Base-by-base conservation (phyloP, 2,888 invertebrate species). In the Tupiocoris notatus region DNA sequence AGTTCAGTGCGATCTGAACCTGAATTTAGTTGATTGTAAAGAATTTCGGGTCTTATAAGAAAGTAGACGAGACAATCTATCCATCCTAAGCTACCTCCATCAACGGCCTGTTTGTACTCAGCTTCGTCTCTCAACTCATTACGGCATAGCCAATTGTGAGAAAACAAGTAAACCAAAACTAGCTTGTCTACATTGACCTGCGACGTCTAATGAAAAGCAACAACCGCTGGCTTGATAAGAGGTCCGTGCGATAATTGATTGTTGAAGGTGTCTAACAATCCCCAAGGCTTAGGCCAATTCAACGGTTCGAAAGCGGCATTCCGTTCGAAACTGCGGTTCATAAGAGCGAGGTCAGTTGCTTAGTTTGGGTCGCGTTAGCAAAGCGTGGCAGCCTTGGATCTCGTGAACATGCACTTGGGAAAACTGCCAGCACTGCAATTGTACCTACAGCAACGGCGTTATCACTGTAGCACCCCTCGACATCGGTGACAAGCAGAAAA, bases 241-340 rank as follows among this genome's bases (percentile, higher is more conserved):
- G 39, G 39, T 39, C 39, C 12, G n/a, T n/a, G n/a, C n/a, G 39
- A 39, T 39, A 39, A 39, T 39, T 39, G 39, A 39, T 39, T 39
- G 39, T 39, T 39, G 39, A 39, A 39, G 39, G 39, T 12, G 39
- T 39, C 39, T 39, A 39, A 39, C 39, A 7, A 39, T 7, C 39
- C n/a, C 39, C 39, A 39, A 39, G 39, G 39, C 39, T 39, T 12
- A 12, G 39, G 39, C 39, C 39, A 7, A 3, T 12, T 39, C 39
- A 39, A 12, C 39, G 3, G 39, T 39, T 39, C 39, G 39, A 39
- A 39, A 12, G 39, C 39, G 58, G 58, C 54, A 57, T 23, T 68
- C 22, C 39, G 68, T 68, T 68, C 68, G 68, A 68, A 68, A 68
- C 22, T 9, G 3, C 68, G 23, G 68, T 68, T 68, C 68, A 68